phyloP scores from a whole-genome alignment of 2,888 invertebrate species.

The Melipona beecheii region DNA sequence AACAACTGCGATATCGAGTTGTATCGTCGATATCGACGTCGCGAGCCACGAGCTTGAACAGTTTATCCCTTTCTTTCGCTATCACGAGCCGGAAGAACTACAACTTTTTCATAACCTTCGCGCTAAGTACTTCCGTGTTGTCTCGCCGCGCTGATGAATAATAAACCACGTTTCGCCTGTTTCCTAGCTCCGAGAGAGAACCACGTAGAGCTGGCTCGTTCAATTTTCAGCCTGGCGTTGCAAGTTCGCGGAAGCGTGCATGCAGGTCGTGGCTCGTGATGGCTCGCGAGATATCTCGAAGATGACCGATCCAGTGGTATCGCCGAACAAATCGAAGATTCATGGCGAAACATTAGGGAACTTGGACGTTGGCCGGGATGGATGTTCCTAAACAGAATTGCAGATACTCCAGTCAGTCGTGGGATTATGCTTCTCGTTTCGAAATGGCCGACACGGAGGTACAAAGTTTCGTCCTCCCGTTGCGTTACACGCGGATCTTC shows the following conservation, averaged over 20 bases:
- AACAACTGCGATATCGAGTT: constrained; percentile 46
- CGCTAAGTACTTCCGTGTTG: constrained; percentile 41
- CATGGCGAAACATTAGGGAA: constrained; percentile 27
- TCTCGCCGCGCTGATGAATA: constrained; percentile 41
- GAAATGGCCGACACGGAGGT: constrained; percentile 24
- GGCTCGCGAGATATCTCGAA: neutral
- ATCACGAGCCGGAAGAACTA: constrained; percentile 5
- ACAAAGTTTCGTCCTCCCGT: constrained; percentile 42
- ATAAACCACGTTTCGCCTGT: constrained; percentile 34
- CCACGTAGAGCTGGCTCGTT: neutral
- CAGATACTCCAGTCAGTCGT: constrained; percentile 44
- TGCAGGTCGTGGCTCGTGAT: neutral
- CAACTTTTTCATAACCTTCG: constrained; percentile 36
- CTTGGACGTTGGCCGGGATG: constrained; percentile 19
- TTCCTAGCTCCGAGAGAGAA: neutral
- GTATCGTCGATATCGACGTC: constrained; percentile 24
- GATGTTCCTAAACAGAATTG: constrained; percentile 44
- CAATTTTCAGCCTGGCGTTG: constrained; percentile 19
- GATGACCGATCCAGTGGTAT: neutral
- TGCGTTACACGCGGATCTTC: constrained; percentile 22
- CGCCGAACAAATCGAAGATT: constrained; percentile 40
- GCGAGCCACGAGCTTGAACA: constrained; percentile 36
- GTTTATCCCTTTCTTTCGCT: constrained; percentile 20
- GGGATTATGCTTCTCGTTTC: constrained; percentile 36
- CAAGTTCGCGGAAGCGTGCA: neutral